A percentile compares a stretch with the other conserved stretches of the same genome.
These are phyloP conservation scores for Argya squamiceps DNA, from an alignment of 2,797 vertebrate species.

Conservation along the genomic window DNA sequence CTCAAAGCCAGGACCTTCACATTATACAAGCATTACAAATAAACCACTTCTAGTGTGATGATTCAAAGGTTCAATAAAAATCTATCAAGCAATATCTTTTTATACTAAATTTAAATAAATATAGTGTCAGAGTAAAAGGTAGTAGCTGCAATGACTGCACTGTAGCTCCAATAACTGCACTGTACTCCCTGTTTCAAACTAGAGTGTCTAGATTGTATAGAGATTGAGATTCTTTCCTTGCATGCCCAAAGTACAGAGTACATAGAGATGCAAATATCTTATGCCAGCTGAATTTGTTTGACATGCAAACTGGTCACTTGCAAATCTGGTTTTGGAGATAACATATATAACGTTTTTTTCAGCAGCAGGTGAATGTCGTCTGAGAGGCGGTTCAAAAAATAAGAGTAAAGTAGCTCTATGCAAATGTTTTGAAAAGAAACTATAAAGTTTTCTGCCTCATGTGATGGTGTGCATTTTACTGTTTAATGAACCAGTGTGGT, in stretches of 20 bases:
- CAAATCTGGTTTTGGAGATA: not conserved
- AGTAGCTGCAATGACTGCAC: not conserved
- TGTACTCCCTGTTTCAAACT: not conserved
- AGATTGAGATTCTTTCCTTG: not conserved
- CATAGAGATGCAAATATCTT: not conserved
- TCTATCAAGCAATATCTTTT: not conserved
- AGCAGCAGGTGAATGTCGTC: not conserved
- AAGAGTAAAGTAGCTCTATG: not conserved
- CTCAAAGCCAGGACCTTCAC: not conserved
- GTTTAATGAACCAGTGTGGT: not conserved
- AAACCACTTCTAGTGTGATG: not conserved
- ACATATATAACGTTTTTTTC: fast-evolving
- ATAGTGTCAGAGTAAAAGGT: not conserved
- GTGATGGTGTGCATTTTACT: not conserved
- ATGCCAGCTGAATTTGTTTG: not conserved
- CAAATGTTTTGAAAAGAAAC: not conserved
- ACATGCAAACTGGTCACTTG: not conserved
- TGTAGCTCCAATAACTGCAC: not conserved
- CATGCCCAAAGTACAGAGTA: not conserved
- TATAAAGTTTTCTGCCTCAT: not conserved
- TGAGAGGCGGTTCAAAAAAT: not conserved
- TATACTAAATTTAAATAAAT: not conserved
- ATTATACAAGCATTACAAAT: not conserved
- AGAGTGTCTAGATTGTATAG: not conserved
- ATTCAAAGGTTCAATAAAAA: not conserved